A percentile compares a stretch with the other conserved stretches of the same genome.
These are phyloP conservation scores for Norana najaformis DNA, from an alignment of 2,888 invertebrate species.

Conservation along the genomic window DNA sequence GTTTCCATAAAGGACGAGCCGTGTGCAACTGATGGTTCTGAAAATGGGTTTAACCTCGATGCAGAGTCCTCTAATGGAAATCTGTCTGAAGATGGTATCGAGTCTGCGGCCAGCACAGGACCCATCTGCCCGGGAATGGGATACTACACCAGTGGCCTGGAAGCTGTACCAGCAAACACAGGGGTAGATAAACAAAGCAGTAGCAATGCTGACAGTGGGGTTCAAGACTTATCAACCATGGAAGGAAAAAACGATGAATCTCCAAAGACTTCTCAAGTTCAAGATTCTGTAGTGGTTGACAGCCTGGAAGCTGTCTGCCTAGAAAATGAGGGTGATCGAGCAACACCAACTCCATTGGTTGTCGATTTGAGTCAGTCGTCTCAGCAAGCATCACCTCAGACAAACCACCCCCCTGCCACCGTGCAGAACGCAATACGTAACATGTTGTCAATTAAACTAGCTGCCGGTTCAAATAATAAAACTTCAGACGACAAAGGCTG, in stretches of 20 bases:
- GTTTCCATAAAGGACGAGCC: background rate
- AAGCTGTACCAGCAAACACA: background rate
- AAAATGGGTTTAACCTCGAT: background rate
- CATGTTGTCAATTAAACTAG: constrained; percentile 17
- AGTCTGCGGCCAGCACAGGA: background rate
- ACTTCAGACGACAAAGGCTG: background rate
- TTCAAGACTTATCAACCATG: background rate
- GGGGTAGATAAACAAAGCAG: background rate
- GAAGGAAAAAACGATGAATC: background rate
- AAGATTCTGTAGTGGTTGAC: background rate
- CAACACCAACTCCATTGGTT: background rate
- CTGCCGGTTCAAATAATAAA: background rate
- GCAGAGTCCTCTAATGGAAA: background rate
- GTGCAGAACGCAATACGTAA: constrained; percentile 24
- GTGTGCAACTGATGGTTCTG: background rate
- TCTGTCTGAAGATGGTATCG: background rate
- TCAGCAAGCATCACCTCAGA: background rate
- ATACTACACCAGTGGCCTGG: background rate
- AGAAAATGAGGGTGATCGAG: background rate
- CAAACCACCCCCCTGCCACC: background rate
- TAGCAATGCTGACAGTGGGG: constrained; percentile 15
- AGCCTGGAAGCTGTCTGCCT: background rate
- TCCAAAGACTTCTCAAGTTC: background rate
- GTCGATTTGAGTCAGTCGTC: constrained; percentile 30
- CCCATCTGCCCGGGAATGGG: background rate